phyloP scores from a whole-genome alignment of 2,888 invertebrate species.

The Thyatira batis region DNA sequence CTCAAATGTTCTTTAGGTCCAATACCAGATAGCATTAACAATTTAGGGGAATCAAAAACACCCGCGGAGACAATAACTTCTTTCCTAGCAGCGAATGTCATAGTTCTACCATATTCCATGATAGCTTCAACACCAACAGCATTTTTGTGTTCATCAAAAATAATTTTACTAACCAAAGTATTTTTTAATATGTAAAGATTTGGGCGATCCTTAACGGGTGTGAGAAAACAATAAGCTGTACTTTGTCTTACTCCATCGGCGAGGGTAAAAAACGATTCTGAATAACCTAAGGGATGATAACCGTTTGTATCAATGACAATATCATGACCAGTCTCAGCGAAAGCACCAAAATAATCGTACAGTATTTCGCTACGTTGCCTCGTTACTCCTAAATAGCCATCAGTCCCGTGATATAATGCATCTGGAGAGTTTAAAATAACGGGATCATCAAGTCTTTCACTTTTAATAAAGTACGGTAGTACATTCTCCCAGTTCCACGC shows the following conservation, averaged over 20 bases:
- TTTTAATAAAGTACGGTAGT: slow-evolving; percentile 40
- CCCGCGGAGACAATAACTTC: slow-evolving; percentile 55
- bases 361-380: slow-evolving; percentile 45
- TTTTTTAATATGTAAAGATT: slow-evolving; percentile 44
- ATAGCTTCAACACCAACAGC: slow-evolving; percentile 42
- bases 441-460: slow-evolving; percentile 27
- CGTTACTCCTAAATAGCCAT: slow-evolving; percentile 35
- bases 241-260: slow-evolving; percentile 37
- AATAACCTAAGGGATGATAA: slow-evolving; percentile 36
- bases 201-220: slow-evolving; percentile 24
- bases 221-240: slow-evolving; percentile 37
- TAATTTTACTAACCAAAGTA: slow-evolving; percentile 37
- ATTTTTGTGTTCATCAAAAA: slow-evolving; percentile 26
- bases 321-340: slow-evolving; percentile 38
- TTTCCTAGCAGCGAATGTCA: slow-evolving; percentile 28
- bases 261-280: slow-evolving; percentile 28
- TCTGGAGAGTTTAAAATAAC: slow-evolving; percentile 36
- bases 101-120: slow-evolving; percentile 14
- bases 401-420: slow-evolving; percentile 35
- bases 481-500: slow-evolving; percentile 45
- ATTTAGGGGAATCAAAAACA: slow-evolving; percentile 45
- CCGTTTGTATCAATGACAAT: slow-evolving; percentile 41
- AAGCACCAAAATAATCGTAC: slow-evolving; percentile 48
- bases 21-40: slow-evolving; percentile 55
- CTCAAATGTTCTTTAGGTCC: slow-evolving; percentile 44